Base-by-base conservation (phyloP, 1,140 invertebrate species). In the Goniozus legneri region DNA sequence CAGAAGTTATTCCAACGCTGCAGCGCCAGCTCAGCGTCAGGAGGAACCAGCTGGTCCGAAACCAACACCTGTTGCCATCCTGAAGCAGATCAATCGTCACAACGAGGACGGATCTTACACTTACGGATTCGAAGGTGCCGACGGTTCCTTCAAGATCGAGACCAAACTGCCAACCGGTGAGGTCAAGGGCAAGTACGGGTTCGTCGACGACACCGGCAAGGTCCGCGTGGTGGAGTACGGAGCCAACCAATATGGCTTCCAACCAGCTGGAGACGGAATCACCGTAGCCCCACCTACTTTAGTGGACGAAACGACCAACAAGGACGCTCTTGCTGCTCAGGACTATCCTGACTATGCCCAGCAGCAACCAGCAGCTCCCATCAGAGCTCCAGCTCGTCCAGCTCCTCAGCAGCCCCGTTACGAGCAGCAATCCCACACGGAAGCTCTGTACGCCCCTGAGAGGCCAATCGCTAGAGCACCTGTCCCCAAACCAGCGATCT, bases 101-200 rank as follows among this genome's bases (percentile, higher is more conserved):
- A 89, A 90, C 54, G 87, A 91, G 62, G 88, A 91, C 65, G 89
- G 89, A 38, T 88, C 87, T 0, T 92, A 92, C 67, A 91, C 89
- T 0, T 92, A 90, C 57, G 89, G 88, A 0, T 92, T 90, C 67
- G 88, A 91, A 65, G 87, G 86, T 8, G 87, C 84, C 10, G 87
- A 91, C 60, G 89, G 89, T 32, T 86, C 86, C 3, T 90, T 91
- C 72, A 91, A 91, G 70, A 90, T 91, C 54, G 88, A 92, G 66
- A 90, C 88, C 6, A 90, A 92, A 63, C 70, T 85, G 21, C 79
- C 84, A 0, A 83, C 80, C 13, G 89, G 89, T 0, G 85, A 90
- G 49, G 88, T 92, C 0, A 86, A 86, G 62, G 89, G 89, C 43
- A 90, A 91, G 64, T 91, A 91, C 60, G 89, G 92, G 4, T 95